Evolutionary conservation across 2,113 vertebrate genomes (phyloP).

Genomic region (Sialia sialis): DNA sequence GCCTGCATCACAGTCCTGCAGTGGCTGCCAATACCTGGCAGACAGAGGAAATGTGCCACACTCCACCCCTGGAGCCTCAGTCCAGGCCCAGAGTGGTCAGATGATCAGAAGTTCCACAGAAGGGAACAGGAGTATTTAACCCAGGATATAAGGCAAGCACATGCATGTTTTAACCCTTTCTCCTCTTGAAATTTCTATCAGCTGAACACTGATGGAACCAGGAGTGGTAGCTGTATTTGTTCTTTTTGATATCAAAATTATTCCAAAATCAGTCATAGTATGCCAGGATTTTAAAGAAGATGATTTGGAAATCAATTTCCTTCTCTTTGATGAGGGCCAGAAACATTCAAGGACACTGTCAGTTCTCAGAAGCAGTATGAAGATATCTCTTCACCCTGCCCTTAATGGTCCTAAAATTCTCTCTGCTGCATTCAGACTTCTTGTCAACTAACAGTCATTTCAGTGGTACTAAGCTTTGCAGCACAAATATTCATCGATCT

Average conservation of each 20-base stretch:
- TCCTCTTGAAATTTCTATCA: not conserved
- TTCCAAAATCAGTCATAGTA: not conserved
- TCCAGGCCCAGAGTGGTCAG: not conserved
- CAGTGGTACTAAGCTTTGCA: not conserved
- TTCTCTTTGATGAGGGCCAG: not conserved
- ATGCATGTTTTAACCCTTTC: not conserved
- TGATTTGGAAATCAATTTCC: not conserved
- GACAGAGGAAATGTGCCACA: not conserved
- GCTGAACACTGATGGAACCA: not conserved
- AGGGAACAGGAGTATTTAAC: not conserved
- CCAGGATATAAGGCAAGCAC: not conserved
- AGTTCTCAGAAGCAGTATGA: not conserved
- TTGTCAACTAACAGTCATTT: not conserved
- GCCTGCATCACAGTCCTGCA: not conserved
- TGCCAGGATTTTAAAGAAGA: not conserved
- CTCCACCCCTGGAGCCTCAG: accelerated
- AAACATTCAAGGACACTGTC: accelerated
- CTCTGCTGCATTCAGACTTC: not conserved
- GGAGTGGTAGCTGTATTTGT: not conserved
- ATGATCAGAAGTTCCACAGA: not conserved
- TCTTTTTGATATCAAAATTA: not conserved
- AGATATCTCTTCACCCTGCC: accelerated
- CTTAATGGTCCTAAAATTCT: not conserved
- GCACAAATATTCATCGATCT: not conserved
- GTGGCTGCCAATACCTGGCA: not conserved